Evolutionary conservation across 2,888 invertebrate species (phyloP).

Genomic region (Cantharis rufa): DNA sequence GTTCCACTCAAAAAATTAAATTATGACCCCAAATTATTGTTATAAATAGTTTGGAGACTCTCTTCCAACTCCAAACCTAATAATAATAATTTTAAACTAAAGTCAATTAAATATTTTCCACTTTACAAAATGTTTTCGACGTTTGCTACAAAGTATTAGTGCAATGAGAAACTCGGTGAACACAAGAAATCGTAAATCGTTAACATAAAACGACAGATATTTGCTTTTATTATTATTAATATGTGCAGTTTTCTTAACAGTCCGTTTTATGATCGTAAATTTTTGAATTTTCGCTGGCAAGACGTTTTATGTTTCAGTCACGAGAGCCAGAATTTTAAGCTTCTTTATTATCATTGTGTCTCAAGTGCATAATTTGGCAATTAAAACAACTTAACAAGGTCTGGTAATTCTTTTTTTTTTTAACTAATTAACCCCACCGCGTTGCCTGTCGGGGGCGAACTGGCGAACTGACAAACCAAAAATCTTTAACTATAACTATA

Average conservation of each 20-base stretch:
- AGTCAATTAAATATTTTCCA: not conserved
- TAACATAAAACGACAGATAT: not conserved
- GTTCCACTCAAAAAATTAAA: not conserved
- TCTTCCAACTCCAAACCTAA: too few relatives aligned
- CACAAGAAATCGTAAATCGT: not conserved
- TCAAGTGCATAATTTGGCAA: not conserved
- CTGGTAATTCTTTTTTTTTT: not conserved
- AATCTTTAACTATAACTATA: too few relatives aligned
- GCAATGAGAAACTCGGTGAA: not conserved
- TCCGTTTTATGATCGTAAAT: not conserved
- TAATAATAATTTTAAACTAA: too few relatives aligned
- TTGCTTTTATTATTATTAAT: not conserved
- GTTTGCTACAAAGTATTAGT: not conserved
- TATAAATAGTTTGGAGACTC: too few relatives aligned
- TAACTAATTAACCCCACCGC: not conserved
- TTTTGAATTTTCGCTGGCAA: not conserved
- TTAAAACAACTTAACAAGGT: not conserved
- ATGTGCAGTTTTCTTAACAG: not conserved
- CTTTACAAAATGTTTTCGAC: not conserved
- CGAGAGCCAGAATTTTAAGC: not conserved
- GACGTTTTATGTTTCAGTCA: not conserved
- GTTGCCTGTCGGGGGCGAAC: too few relatives aligned
- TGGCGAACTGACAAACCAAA: too few relatives aligned
- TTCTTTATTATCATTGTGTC: not conserved
- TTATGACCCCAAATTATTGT: not conserved